These are phyloP conservation scores for Ictalurus punctatus DNA, from an alignment of 2,113 vertebrate species.

Conservation along the genomic window DNA sequence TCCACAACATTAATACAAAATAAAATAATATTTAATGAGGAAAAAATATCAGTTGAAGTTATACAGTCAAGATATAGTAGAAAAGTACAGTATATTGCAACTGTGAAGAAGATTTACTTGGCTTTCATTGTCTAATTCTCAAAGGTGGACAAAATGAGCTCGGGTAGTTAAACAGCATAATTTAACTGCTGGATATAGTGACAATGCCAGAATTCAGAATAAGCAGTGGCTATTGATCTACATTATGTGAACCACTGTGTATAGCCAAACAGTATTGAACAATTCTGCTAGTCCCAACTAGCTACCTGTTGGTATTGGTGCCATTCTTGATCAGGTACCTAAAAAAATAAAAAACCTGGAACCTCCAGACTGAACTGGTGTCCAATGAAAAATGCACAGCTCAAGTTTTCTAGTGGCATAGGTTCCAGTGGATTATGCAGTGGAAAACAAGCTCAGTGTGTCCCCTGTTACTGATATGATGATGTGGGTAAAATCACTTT, in stretches of 20 bases:
- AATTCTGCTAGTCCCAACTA: neutral
- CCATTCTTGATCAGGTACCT: neutral
- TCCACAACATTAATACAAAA: neutral
- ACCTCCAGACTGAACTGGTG: neutral
- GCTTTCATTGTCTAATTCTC: neutral
- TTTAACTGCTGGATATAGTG: neutral
- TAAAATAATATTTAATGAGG: neutral
- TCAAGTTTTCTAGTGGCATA: neutral
- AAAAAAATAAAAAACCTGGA: neutral
- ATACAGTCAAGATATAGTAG: neutral
- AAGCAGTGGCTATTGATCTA: neutral
- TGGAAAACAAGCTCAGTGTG: neutral
- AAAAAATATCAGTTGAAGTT: neutral
- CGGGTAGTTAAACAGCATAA: neutral
- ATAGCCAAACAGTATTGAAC: neutral
- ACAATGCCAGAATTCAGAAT: too few species aligned
- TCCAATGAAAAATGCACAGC: neutral
- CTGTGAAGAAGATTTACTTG: neutral
- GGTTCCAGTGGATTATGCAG: neutral
- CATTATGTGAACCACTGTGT: neutral
- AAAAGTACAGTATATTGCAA: neutral
- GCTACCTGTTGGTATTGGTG: neutral
- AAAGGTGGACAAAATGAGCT: neutral
- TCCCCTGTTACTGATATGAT: conserved; percentile 4
- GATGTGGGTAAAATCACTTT: conserved; percentile 8